Evolutionary conservation across 2,113 vertebrate genomes (phyloP), one percentile per base, ranked within the genome.

Genomic region (Istiophorus platypterus): DNA sequence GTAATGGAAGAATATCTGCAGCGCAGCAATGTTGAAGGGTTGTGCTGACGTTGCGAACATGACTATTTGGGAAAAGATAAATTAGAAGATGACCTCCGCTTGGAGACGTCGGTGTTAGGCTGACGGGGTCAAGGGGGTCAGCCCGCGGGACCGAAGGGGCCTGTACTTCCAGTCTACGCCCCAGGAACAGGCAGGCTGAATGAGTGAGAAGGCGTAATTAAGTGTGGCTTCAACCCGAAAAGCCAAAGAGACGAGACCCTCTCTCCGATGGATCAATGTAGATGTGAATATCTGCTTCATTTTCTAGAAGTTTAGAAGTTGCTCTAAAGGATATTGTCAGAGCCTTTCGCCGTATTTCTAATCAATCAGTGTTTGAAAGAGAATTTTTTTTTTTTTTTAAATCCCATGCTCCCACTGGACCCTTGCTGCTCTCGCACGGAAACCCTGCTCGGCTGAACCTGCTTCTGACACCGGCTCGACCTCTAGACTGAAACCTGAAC

Each of bases 81-180:
- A 77, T 69, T 56, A 69, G 64, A 37, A 41, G 69, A 24, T 26
- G 68, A 59, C 52, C 24, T 88, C 20, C 73, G 75, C 59, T 65
- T 79, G 29, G 68, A 71, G 4, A 3, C 15, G 49, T 68, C 59
- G 29, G 31, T 22, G 59, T 81, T 52, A 0, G 22, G 51, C 37
- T 66, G 79, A 80, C 1, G 65, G 65, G 84, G 78, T 82, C 61
- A 17, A 17, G 49, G 51, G 54, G 62, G 80, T 76, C 73, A 39
- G n/a, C 29, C 47, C 81, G 12, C 80, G 56, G 74, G 39, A 72
- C 3, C 31, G 15, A 13, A 3, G 17, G 18, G 17, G 18, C 39
- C 39, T 34, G 73, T 11, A 15, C n/a, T 15, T 45, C 22, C 9
- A 18, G n/a, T 20, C 7, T 22, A 18, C 26, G 4, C 24, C 56